Conservation (phyloP, 2,797 vertebrate genomes). For the Etheostoma nigrum region DNA sequence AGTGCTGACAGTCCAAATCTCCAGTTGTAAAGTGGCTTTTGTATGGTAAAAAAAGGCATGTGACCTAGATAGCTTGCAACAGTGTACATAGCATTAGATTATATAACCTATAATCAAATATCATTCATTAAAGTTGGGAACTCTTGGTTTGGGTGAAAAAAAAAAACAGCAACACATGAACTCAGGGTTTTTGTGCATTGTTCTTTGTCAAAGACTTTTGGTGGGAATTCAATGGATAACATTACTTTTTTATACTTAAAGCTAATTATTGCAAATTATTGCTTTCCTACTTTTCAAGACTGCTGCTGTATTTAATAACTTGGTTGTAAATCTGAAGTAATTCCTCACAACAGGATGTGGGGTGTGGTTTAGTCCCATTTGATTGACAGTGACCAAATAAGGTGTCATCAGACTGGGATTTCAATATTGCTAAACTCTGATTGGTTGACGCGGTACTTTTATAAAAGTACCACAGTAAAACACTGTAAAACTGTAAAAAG, state of each 20-base stretch:
- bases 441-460: neutral
- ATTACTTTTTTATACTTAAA: conserved; percentile 14
- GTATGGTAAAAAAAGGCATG: conserved; percentile 41
- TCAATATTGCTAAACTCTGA: neutral
- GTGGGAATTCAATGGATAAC: conserved; percentile 13
- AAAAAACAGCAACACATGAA: conserved; percentile 22
- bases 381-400: neutral
- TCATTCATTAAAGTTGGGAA: conserved; percentile 42
- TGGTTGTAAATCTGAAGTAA: neutral
- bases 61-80: conserved; percentile 43
- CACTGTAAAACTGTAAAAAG: neutral
- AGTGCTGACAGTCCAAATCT: conserved; percentile 69
- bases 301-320: neutral
- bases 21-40: conserved; percentile 60
- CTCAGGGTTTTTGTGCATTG: conserved; percentile 9
- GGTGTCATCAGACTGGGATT: neutral
- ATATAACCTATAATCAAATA: conserved; percentile 58
- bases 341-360: neutral
- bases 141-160: conserved; percentile 37
- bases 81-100: conserved; percentile 57
- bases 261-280: conserved; percentile 4
- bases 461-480: neutral
- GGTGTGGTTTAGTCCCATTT: neutral
- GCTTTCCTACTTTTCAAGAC: neutral
- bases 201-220: conserved; percentile 8